Evolutionary conservation across 2,888 invertebrate genomes (phyloP).

Genomic region (Pyrrhosoma nymphula): DNA sequence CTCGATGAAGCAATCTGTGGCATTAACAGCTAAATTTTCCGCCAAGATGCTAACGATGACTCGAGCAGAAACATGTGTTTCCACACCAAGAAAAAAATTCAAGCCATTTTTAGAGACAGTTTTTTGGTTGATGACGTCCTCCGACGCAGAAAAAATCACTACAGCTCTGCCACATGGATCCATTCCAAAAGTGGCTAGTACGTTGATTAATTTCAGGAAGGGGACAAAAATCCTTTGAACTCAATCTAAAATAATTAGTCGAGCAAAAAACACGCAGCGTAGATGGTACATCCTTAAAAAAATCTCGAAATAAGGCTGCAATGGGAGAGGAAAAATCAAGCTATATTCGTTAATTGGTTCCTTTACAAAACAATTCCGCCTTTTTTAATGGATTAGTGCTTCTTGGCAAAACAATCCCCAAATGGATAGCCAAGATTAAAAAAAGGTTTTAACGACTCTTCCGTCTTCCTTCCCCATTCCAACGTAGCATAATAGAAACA

Average conservation of each 20-base stretch:
- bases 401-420: conserved; percentile 29
- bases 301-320: neutral
- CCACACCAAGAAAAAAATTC: neutral
- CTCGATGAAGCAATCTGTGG: conserved; percentile 10
- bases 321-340: neutral
- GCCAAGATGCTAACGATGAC: conserved; percentile 28
- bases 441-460: conserved; percentile 48
- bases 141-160: neutral
- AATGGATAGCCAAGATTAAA: conserved; percentile 57
- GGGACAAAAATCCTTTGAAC: neutral
- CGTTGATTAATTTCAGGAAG: neutral
- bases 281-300: too few species aligned
- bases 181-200: neutral
- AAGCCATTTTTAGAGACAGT: conserved; percentile 4
- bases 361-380: neutral
- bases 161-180: neutral
- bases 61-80: conserved; percentile 51
- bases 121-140: neutral
- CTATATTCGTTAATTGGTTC: neutral
- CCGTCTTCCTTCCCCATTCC: neutral
- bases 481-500: neutral
- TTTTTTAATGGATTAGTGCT: conserved; percentile 12
- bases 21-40: conserved; percentile 42
- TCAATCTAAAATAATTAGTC: neutral
- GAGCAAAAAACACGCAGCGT: neutral